phyloP scores from a whole-genome alignment of 2,797 vertebrate genomes.

The Otolemur crassicaudatus region DNA sequence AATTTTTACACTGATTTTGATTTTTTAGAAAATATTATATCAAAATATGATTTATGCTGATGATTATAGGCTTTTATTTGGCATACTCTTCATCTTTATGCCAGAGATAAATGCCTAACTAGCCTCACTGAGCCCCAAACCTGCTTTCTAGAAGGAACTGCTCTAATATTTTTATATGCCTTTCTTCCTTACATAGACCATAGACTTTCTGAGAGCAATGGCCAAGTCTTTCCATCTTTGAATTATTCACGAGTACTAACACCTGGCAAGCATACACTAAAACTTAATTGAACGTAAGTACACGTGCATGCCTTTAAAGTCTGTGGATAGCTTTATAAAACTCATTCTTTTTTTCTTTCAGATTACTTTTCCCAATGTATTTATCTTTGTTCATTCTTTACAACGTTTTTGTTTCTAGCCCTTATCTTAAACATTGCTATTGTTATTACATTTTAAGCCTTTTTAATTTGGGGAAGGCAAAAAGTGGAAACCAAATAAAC shows the following conservation, averaged over 20 bases:
- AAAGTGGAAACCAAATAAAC: too few relatives aligned
- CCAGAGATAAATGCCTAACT: neutral
- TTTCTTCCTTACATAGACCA: neutral
- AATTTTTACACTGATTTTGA: neutral
- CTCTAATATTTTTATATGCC: neutral
- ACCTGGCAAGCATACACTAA: neutral
- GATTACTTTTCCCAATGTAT: too few relatives aligned
- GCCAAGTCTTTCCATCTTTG: neutral
- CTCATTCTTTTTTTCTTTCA: neutral
- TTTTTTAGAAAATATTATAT: neutral
- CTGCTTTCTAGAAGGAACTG: neutral
- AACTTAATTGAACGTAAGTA: neutral
- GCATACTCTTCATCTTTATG: neutral
- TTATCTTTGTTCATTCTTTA: too few relatives aligned
- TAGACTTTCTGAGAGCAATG: neutral
- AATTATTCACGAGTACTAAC: neutral
- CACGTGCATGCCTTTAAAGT: neutral
- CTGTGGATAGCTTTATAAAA: neutral
- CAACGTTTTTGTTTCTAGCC: too few relatives aligned
- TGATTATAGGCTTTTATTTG: neutral
- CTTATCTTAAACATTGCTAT: too few relatives aligned
- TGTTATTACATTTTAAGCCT: too few relatives aligned
- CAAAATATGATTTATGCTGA: neutral
- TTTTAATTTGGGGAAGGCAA: too few relatives aligned
- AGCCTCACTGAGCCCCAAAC: neutral